Base-by-base conservation (phyloP, 2,888 invertebrate species). In the Kuschelorhynchus macadamiae region DNA sequence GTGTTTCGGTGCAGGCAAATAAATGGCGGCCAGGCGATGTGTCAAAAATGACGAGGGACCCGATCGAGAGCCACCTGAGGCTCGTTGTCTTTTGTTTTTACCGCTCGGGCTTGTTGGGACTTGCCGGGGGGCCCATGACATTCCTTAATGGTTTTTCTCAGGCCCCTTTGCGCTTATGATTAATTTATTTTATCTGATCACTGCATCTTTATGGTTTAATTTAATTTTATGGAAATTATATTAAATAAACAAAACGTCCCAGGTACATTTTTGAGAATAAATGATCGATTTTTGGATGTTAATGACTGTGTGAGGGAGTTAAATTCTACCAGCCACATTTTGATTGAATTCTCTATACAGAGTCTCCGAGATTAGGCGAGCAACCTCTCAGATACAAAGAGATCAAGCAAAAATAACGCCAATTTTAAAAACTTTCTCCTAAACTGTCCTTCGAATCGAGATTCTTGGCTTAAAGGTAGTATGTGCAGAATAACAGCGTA, bases 31-130 rank as follows among this genome's bases (percentile, higher is more conserved):
- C 66, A 47, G 71, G 71, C 71, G 71, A 59, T 63, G 76, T 76
- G 79, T 79, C 79, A 79, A 74, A 77, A 76, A 77, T 80, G 79
- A 80, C 75, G 79, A 79, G 79, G 79, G 79, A 78, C 78, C 77
- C 76, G 76, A 78, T 78, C 77, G 74, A 67, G 74, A 77, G 79
- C 79, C 79, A 80, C 80, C 79, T 77, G 76, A 77, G 77, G 79
- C 68, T 70, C 64, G 57, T 56, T 50, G 62, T 65, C 72, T 77
- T 79, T 80, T 79, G 79, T 80, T 78, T 79, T 75, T 77, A 77
- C 79, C 80, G 79, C 77, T 67, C 62, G 63, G 69, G 74, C 74
- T 76, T 77, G 75, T 77, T 75, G 67, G 72, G 73, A 73, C 76
- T 76, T 76, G 77, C 75, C 75, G 77, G 78, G 78, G 78, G 78